Conservation (phyloP, 2,113 vertebrate species). For the Cervus canadensis region DNA sequence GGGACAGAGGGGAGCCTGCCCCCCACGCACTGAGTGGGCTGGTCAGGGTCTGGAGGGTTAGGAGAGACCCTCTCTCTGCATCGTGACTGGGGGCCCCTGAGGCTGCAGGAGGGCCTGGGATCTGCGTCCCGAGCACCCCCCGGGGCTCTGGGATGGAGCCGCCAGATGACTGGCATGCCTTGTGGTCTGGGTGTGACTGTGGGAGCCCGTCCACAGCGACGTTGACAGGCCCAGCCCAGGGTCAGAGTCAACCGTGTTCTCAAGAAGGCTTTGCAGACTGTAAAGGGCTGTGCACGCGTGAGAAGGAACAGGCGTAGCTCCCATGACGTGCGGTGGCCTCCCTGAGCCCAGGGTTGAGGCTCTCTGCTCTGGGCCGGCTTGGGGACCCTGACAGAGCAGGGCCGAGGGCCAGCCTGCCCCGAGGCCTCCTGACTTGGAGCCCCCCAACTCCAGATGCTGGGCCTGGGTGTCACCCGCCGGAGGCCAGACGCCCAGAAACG, state of each 20-base stretch:
- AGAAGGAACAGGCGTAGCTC: too few species aligned
- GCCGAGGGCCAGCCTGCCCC: not conserved
- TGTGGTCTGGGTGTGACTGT: not conserved
- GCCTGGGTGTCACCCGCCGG: rapidly evolving
- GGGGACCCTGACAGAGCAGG: too few species aligned
- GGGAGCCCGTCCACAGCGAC: not conserved
- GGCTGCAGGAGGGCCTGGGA: rapidly evolving
- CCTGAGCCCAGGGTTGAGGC: rapidly evolving
- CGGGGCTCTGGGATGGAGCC: rapidly evolving
- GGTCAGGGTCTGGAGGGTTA: rapidly evolving
- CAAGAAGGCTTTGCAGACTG: not conserved
- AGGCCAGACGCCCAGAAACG: not conserved
- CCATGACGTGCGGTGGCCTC: rapidly evolving
- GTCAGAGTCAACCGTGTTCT: rapidly evolving
- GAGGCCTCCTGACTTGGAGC: rapidly evolving
- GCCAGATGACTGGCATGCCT: not conserved
- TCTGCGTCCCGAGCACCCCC: not conserved
- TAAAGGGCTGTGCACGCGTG: rapidly evolving
- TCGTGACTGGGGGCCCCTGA: not conserved
- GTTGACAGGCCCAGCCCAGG: not conserved
- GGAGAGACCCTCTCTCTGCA: not conserved
- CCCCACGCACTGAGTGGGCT: rapidly evolving
- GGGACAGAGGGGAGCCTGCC: not conserved
- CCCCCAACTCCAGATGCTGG: not conserved
- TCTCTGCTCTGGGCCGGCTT: too few species aligned